Conservation (phyloP, 2,888 invertebrate species). For the Cantharis nigra region DNA sequence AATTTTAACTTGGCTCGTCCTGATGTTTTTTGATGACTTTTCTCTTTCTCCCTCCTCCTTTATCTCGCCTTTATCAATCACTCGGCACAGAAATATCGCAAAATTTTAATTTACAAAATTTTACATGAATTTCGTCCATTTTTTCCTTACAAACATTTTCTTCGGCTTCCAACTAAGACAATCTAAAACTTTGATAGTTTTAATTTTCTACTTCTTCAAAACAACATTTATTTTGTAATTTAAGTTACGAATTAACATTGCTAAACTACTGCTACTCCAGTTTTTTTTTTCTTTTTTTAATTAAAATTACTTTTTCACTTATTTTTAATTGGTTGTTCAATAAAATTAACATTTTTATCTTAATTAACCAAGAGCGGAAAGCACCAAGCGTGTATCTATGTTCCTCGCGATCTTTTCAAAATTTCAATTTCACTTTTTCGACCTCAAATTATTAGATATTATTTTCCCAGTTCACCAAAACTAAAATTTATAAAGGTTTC, state of each 20-base stretch:
- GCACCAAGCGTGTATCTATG: background rate
- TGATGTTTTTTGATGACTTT: conserved; percentile 44
- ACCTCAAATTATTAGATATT: background rate
- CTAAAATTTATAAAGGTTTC: no score
- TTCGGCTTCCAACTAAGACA: background rate
- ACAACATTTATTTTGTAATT: background rate
- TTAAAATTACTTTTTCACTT: background rate
- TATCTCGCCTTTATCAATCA: conserved; percentile 38
- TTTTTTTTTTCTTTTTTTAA: background rate
- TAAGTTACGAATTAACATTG: background rate
- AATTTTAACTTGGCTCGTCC: conserved; percentile 43
- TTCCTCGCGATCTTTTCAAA: background rate
- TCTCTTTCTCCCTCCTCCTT: conserved; percentile 40
- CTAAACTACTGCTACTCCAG: background rate
- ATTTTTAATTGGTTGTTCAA: background rate
- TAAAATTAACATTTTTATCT: background rate
- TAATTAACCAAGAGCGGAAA: background rate
- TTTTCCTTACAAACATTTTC: background rate
- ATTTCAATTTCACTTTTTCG: background rate
- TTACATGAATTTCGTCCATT: background rate
- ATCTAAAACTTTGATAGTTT: background rate
- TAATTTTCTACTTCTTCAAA: background rate
- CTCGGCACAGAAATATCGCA: conserved; percentile 15
- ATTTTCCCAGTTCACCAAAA: no score
- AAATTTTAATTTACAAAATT: background rate